Evolutionary conservation across 2,888 invertebrate species (phyloP).

Genomic region (Cantharis nigra): DNA sequence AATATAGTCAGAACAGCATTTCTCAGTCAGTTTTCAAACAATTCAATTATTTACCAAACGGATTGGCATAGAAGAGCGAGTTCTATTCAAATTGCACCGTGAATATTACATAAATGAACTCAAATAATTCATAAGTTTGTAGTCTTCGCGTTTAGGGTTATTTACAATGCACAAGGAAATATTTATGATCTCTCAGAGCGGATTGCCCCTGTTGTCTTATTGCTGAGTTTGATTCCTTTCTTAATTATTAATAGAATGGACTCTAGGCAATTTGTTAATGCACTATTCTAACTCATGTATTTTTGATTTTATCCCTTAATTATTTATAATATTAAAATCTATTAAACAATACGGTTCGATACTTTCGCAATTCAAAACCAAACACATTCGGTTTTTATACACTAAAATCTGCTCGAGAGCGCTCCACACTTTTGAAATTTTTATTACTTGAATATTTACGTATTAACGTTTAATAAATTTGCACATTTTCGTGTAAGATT

Average conservation of each 20-base stretch:
- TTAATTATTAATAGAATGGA: constrained; percentile 49
- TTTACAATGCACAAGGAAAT: constrained; percentile 63
- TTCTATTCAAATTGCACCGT: constrained; percentile 59
- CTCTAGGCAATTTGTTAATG: constrained; percentile 50
- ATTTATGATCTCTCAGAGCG: constrained; percentile 58
- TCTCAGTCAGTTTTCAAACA: constrained; percentile 55
- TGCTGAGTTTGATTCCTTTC: constrained; percentile 51
- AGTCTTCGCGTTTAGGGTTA: constrained; percentile 59
- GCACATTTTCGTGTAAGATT: background rate
- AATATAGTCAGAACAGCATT: constrained; percentile 40
- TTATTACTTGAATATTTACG: background rate
- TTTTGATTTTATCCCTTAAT: background rate
- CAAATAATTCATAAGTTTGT: constrained; percentile 59
- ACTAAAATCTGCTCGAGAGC: background rate
- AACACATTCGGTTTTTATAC: background rate
- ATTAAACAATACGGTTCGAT: background rate
- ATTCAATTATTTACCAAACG: constrained; percentile 57
- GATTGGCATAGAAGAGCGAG: constrained; percentile 56
- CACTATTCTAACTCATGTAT: constrained; percentile 32
- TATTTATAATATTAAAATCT: background rate
- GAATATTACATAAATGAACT: constrained; percentile 58
- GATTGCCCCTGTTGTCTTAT: constrained; percentile 54
- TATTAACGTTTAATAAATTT: background rate
- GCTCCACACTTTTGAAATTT: background rate
- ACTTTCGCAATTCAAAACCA: background rate